Percentiles rank a stretch among this genome's conserved stretches.
phyloP scores from a whole-genome alignment of 2,797 vertebrate species.

The Octomys mimax region DNA sequence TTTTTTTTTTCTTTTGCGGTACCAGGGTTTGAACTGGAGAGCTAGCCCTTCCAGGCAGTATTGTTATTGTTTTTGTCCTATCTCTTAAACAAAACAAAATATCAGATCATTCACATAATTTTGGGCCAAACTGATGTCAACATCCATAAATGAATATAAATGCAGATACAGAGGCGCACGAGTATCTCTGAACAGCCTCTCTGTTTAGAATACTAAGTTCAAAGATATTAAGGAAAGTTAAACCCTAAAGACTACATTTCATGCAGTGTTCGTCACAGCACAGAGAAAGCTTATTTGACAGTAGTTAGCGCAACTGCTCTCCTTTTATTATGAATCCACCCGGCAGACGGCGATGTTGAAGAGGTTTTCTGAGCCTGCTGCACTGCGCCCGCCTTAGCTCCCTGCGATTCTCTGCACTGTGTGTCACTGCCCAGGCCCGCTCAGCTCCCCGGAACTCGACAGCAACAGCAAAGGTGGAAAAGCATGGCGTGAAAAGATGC shows the following conservation, averaged over 20 bases:
- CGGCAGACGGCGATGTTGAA: accelerated
- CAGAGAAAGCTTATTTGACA: not conserved
- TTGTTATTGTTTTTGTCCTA: not conserved
- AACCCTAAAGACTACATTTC: not conserved
- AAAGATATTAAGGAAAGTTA: not conserved
- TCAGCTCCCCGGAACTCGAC: not conserved
- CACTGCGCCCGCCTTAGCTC: no score
- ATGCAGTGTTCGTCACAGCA: not conserved
- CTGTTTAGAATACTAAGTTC: not conserved
- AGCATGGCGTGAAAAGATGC: not conserved
- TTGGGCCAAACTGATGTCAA: not conserved
- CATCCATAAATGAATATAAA: not conserved
- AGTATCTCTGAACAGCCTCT: not conserved
- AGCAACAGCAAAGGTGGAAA: not conserved
- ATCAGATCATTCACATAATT: not conserved
- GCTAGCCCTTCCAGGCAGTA: not conserved
- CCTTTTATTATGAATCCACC: not conserved
- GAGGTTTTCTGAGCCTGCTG: not conserved
- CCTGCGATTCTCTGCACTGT: no score
- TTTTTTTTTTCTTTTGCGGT: no score
- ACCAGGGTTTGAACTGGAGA: no score
- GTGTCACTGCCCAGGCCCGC: not conserved
- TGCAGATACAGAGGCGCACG: not conserved
- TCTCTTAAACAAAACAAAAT: not conserved
- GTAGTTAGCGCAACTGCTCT: not conserved